These are phyloP conservation scores for Crioceris asparagi DNA, from an alignment of 2,888 invertebrate genomes.

Conservation along the genomic window DNA sequence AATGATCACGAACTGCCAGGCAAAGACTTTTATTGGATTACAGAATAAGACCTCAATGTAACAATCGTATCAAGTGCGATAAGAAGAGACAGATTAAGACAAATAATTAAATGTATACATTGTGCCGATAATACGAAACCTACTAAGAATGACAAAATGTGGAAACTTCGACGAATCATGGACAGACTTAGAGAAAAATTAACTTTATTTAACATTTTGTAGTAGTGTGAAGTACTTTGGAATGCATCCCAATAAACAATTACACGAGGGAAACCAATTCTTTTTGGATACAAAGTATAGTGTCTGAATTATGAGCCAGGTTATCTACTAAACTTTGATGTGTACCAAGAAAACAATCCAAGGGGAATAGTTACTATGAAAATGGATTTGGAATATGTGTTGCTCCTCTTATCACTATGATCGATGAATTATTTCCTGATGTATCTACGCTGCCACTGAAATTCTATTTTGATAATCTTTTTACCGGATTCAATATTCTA, in stretches of 20 bases:
- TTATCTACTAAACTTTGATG: slow-evolving; percentile 27
- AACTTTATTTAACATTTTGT: no score
- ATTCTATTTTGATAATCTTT: slow-evolving; percentile 17
- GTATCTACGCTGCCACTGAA: slow-evolving; percentile 8
- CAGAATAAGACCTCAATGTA: no score
- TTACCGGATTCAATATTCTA: slow-evolving; percentile 21
- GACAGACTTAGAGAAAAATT: no score
- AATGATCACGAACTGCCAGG: no score
- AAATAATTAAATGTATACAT: no score
- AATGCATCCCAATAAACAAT: slow-evolving; percentile 24
- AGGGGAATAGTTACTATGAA: slow-evolving; percentile 3
- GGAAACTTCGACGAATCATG: slow-evolving; percentile 15
- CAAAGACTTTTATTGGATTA: no score
- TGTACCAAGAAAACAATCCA: slow-evolving; percentile 24
- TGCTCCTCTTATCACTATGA: slow-evolving; percentile 12
- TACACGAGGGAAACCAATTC: slow-evolving; percentile 27
- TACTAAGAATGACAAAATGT: slow-evolving; percentile 7
- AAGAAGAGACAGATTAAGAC: no score
- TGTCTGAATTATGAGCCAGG: slow-evolving; percentile 21
- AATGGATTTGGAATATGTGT: slow-evolving; percentile 10
- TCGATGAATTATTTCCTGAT: slow-evolving; percentile 8
- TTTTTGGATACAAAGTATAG: slow-evolving; percentile 29
- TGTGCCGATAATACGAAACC: no score
- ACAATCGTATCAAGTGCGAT: no score
- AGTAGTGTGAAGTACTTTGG: slow-evolving; percentile 21